Evolutionary conservation across 2,113 vertebrate genomes (phyloP).

Genomic region (Cyanistes caeruleus): DNA sequence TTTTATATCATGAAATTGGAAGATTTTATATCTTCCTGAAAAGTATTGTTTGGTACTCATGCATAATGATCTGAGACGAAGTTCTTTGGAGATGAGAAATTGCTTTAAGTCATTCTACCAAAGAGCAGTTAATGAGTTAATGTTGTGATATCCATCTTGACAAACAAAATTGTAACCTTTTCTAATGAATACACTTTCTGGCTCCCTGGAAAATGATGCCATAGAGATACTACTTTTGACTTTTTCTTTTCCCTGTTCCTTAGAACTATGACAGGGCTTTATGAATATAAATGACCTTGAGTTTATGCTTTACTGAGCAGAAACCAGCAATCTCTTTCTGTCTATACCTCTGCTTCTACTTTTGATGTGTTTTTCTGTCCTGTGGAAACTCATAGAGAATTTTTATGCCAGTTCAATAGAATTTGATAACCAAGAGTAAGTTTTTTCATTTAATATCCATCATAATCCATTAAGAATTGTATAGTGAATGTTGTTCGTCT

Average conservation of each 20-base stretch:
- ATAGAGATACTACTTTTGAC: not conserved
- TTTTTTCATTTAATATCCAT: not conserved
- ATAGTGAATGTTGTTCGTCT: not conserved
- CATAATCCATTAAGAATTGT: not conserved
- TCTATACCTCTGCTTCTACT: not conserved
- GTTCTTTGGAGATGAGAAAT: not conserved
- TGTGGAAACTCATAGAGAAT: not conserved
- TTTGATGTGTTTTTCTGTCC: not conserved
- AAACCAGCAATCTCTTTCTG: not conserved
- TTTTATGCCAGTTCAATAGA: not conserved
- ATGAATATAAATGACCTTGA: not conserved
- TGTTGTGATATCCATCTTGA: not conserved
- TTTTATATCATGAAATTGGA: not conserved
- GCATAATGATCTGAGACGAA: not conserved
- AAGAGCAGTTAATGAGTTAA: not conserved
- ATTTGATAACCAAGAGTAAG: not conserved
- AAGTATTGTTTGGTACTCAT: not conserved
- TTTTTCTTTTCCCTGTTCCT: not conserved
- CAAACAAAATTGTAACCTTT: not conserved
- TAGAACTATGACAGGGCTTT: not conserved
- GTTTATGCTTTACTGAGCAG: not conserved
- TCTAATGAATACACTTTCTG: not conserved
- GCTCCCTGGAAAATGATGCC: not conserved
- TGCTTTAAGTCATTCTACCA: not conserved
- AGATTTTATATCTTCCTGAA: not conserved